Base-by-base conservation (phyloP, 1,140 invertebrate species). In the Dendrolimus punctatus region DNA sequence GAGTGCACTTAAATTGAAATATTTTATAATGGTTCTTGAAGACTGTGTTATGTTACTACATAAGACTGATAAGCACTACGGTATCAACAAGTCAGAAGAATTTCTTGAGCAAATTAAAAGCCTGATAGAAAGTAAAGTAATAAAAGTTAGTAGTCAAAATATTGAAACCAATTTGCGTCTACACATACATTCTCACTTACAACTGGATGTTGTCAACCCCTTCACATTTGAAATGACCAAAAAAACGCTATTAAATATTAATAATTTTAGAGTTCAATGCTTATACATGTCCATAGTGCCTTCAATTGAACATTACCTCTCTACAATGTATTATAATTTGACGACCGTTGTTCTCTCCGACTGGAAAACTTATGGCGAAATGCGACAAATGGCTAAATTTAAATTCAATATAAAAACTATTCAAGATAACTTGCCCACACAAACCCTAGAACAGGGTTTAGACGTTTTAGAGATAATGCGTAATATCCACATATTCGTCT, bases 391-490 rank as follows among this genome's bases (percentile, higher is more conserved):
- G 73, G 98, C 97, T 2, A 89, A 92, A 66, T 92, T 95, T 49
- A 96, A 98, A 76, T 94, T 96, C 69, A 91, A 92, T 40, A 76
- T 99, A 39, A 87, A 91, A 10, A 93, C 96, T 1, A 90, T 96
- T 4, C 94, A 98, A 72, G 95, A 98, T 74, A 93, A 98, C 83
- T 88, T 99, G 42, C 98, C 98, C 6, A 98, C 96, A 67, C 97
- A 99, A 85, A 98, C 96, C 4, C 88, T 99, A 43, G 98, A 99
- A 81, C 97, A 98, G 90, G 98, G 98, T 43, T 86, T 99, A n/a
- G 98, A 99, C 89, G 95, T 99, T 4, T 85, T 99, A 41, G 96
- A 99, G 88, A 98, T 99, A 46, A 99, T 99, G 95, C 89, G 97
- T 46, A 99, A 99, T 71, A 97, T 99, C 52, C 93, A 98, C 67